Evolutionary conservation across 2,888 invertebrate species (phyloP), one percentile per base, ranked within the genome.

Genomic region (Orchesellides sinensis): DNA sequence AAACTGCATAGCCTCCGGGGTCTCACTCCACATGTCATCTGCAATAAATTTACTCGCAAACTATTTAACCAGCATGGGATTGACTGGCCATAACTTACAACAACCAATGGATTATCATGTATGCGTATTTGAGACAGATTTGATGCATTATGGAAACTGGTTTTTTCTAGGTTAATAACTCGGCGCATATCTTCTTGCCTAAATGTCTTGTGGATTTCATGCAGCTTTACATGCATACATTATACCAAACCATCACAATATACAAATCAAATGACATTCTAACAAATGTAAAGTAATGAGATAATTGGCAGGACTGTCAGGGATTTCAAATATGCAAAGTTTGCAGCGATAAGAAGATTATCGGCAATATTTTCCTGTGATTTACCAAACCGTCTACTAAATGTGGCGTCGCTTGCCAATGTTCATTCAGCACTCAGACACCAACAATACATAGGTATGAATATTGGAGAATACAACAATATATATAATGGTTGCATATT

Each of bases 151-250:
- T 54, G 66, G 68, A 83, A 83, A 83, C 83, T 52, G 83, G 83
- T 83, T 83, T 73, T 56, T 83, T 83, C 68, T 83, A 70, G 83
- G 83, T 83, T 83, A 83, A 83, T 83, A 73, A 77, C 78, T n/a
- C n/a, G 56, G 56, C 23, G 73, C 40, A 81, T 74, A 59, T 59
- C 25, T 35, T 45, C 61, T 6, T 40, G 25, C 17, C 59, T 61
- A 23, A 45, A 49, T 17, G 17, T 32, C 32, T 40, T 2, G 14
- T 40, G 40, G n/a, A 40, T 40, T 40, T n/a, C 40, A 40, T 40
- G 40, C 40, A n/a, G 40, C 40, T 40, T 40, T 8, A n/a, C 40
- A 5, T n/a, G n/a, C n/a, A n/a, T n/a, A n/a, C n/a, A n/a, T n/a
- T n/a, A n/a, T n/a, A n/a, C n/a, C n/a, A n/a, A n/a, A n/a, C n/a